Evolutionary conservation across 2,113 vertebrate species (phyloP).

Genomic region (Pelodiscus sinensis): DNA sequence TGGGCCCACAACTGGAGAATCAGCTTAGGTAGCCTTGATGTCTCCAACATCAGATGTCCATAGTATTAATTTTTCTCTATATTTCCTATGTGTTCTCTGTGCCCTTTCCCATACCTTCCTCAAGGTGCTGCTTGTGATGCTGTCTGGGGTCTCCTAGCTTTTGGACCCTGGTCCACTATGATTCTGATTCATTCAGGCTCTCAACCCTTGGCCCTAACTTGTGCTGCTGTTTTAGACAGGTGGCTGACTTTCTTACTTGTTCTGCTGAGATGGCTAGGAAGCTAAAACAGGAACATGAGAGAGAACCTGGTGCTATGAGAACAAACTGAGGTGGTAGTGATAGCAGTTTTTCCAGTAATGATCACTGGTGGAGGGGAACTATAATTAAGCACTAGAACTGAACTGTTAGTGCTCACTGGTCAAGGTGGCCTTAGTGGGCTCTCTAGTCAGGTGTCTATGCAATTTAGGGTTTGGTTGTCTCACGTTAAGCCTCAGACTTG

Average conservation of each 20-base stretch:
- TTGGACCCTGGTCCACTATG: neutral
- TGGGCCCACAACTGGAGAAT: neutral
- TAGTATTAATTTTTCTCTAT: neutral
- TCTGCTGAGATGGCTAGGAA: neutral
- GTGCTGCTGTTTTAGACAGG: neutral
- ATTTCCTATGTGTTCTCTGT: neutral
- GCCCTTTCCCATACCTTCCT: neutral
- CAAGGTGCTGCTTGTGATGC: neutral
- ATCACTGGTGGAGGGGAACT: neutral
- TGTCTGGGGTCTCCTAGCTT: neutral
- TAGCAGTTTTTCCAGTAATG: neutral
- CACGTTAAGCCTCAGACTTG: neutral
- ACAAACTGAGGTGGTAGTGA: neutral
- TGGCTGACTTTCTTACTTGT: neutral
- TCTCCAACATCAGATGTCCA: neutral
- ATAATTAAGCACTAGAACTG: neutral
- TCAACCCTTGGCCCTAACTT: neutral
- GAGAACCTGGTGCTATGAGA: neutral
- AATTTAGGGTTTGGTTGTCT: neutral
- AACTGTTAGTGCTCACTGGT: neutral
- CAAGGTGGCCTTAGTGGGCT: neutral
- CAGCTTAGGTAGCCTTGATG: neutral
- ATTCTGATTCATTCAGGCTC: neutral
- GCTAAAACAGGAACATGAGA: neutral
- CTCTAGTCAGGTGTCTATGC: neutral